Evolutionary conservation across 2,113 vertebrate genomes (phyloP).

Genomic region (Rhinogobius similis): DNA sequence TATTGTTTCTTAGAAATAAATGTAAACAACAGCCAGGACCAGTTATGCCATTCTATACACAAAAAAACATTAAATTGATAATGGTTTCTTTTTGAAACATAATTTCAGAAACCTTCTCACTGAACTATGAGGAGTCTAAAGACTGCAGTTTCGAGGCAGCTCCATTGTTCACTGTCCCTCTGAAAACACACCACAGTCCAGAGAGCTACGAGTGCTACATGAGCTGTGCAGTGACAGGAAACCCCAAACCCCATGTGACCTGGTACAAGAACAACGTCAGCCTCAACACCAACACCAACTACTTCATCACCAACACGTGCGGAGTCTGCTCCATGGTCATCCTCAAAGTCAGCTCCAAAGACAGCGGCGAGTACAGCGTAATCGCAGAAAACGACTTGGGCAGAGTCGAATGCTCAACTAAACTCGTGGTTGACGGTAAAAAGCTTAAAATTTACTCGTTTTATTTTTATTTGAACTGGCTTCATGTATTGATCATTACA

Average conservation of each 20-base stretch:
- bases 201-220: conserved; percentile 83
- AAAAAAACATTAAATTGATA: background rate
- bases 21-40: background rate
- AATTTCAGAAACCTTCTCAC: conserved; percentile 68
- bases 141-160: conserved; percentile 70
- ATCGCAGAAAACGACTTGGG: conserved; percentile 81
- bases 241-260: conserved; percentile 78
- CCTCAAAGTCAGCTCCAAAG: conserved; percentile 73
- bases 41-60: background rate
- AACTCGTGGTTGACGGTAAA: conserved; percentile 81
- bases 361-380: conserved; percentile 81
- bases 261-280: conserved; percentile 84
- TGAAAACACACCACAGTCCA: conserved; percentile 80
- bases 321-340: conserved; percentile 87
- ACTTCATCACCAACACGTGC: conserved; percentile 80
- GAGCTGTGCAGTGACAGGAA: conserved; percentile 85
- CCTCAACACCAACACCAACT: conserved; percentile 74
- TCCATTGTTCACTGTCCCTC: conserved; percentile 79
- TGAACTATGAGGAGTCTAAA: conserved; percentile 63
- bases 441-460: background rate
- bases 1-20: background rate
- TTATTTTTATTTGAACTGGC: background rate
- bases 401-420: conserved; percentile 76
- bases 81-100: background rate
- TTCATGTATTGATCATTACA: background rate